These are phyloP conservation scores for Sebastes fasciatus DNA, from an alignment of 2,113 vertebrate species.

Conservation along the genomic window DNA sequence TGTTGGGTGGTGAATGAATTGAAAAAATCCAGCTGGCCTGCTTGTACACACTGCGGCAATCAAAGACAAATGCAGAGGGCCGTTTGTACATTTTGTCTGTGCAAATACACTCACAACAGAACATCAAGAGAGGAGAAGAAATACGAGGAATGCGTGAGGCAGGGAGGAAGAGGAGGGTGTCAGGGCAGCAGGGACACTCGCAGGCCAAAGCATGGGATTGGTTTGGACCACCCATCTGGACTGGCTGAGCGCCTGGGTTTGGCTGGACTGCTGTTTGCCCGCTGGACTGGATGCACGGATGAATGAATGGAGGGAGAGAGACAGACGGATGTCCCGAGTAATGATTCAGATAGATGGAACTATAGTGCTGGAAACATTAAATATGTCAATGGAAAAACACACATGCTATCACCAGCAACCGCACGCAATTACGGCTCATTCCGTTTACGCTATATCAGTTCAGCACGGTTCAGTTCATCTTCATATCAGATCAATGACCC, in stretches of 20 bases:
- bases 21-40: constrained; percentile 9
- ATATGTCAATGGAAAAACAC: constrained; percentile 27
- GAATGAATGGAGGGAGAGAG: constrained; percentile 49
- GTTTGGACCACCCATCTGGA: constrained; percentile 80
- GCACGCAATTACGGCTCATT: background rate
- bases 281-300: constrained; percentile 47
- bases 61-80: background rate
- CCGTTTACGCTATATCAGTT: background rate
- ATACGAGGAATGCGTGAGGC: constrained; percentile 18
- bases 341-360: constrained; percentile 47
- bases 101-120: background rate
- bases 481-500: constrained; percentile 2
- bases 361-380: constrained; percentile 42
- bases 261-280: constrained; percentile 39
- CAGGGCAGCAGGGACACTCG: constrained; percentile 40
- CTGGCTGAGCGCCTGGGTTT: constrained; percentile 67
- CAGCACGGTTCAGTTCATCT: background rate
- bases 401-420: constrained; percentile 27
- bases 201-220: constrained; percentile 53
- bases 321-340: constrained; percentile 37
- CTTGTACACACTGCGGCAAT: background rate
- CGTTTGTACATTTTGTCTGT: background rate
- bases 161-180: constrained; percentile 29
- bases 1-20: constrained; percentile 8
- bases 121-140: constrained; percentile 1